Evolutionary conservation across 23 tunicate species (phyloP), one percentile per base, ranked within the genome.

Genomic region (Botrylloides violaceus): DNA sequence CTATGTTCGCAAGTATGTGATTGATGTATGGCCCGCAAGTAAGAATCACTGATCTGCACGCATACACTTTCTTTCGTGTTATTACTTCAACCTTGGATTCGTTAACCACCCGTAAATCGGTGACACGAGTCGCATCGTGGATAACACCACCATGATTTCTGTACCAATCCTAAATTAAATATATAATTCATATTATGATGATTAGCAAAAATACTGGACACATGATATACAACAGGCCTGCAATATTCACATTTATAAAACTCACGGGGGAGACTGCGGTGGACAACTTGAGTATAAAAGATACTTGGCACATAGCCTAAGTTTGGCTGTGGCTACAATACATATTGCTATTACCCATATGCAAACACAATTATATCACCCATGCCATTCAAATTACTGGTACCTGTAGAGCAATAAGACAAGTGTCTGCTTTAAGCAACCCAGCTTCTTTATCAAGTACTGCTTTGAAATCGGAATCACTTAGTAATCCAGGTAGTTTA

Each of bases 1-100:
- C 35, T 23, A 85, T 32, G 0, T 76, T 71, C 19, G 30, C 31
- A 2, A 85, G 59, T 34, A 79, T 21, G 22, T 85, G 65, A 32
- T 85, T 79, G 19, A 62, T 73, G 79, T 81, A 85, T 3, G 93
- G 37, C 7, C 93, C 93, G 38, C 93, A 85, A 18, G 93, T 73
- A 20, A 85, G 66, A 2, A 85, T 74, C 64, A 85, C 49, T 1
- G 84, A 65, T 20, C 65, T 73, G 6, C 84, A 60, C 7, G 34
- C 23, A 65, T 77, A 85, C 1, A 64, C 56, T 35, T 61, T 71
- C 15, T 57, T 65, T 58, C 61, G 72, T 1, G 93, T 85, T 3
- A n/a, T 18, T 21, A 85, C 93, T 64, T 73, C 29, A 19, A 85
- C 84, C 20, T n/a, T 23, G 1, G 50, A 27, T n/a, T 73, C 55